Evolutionary conservation across 2,888 invertebrate species (phyloP).

Genomic region (Orthosia gothica): DNA sequence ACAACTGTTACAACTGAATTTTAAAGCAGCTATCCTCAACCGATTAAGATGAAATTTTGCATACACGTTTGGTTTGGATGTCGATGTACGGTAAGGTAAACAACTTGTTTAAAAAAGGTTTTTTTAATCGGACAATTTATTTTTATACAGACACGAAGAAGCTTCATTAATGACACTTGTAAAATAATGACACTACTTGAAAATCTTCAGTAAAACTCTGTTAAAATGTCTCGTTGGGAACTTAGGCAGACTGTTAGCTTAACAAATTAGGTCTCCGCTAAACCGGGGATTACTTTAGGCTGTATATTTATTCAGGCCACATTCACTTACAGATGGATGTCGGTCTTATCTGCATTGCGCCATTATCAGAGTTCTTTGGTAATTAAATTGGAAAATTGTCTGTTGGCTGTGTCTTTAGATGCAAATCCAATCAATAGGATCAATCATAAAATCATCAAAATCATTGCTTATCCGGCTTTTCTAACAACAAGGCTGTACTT

Average conservation of each 20-base stretch:
- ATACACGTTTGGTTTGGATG: too few species aligned
- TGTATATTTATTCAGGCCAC: slow-evolving; percentile 47
- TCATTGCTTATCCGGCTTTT: background rate
- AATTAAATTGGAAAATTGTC: slow-evolving; percentile 6
- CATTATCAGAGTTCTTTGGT: slow-evolving; percentile 32
- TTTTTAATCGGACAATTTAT: too few species aligned
- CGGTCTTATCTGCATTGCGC: slow-evolving; percentile 42
- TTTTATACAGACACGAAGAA: too few species aligned
- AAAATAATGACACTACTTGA: slow-evolving; percentile 8
- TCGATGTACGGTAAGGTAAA: too few species aligned
- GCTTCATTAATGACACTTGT: too few species aligned
- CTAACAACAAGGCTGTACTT: background rate
- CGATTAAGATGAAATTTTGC: too few species aligned
- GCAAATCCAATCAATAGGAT: too few species aligned
- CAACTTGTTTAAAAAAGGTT: too few species aligned
- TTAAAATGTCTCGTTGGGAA: too few species aligned
- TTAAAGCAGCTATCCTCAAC: too few species aligned
- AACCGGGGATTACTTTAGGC: slow-evolving; percentile 28
- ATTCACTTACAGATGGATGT: slow-evolving; percentile 40
- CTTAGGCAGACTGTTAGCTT: slow-evolving; percentile 35
- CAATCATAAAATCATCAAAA: too few species aligned
- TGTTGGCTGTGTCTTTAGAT: background rate
- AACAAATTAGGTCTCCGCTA: slow-evolving; percentile 49
- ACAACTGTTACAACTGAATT: too few species aligned
- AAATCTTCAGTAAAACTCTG: background rate